Percentiles rank a stretch among this genome's conserved stretches.
These are phyloP conservation scores for Prinia subflava DNA, from an alignment of 2,113 vertebrate species.

Conservation along the genomic window DNA sequence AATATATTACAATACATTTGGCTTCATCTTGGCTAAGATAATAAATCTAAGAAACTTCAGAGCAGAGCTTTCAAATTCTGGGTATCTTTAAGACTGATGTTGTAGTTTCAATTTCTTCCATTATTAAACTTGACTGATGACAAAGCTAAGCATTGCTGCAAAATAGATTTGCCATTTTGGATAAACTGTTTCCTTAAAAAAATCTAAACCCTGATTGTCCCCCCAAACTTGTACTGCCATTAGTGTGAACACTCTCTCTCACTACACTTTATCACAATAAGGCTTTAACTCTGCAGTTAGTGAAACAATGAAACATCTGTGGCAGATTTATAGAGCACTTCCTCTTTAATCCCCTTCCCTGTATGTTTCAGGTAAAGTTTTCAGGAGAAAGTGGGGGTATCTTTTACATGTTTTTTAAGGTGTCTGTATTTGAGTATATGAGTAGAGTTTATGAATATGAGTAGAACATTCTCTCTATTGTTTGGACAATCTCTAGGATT, in stretches of 20 bases:
- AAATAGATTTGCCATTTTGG: background rate
- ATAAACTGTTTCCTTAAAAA: background rate
- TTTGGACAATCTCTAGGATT: background rate
- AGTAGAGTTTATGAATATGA: background rate
- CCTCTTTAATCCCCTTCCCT: background rate
- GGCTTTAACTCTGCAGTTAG: background rate
- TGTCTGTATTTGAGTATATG: background rate
- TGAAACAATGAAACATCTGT: background rate
- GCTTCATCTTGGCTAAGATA: background rate
- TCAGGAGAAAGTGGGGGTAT: background rate
- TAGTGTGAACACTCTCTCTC: background rate
- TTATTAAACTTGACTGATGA: background rate
- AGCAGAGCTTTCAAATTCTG: background rate
- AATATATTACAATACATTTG: background rate
- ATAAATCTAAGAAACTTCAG: slow-evolving; percentile 8
- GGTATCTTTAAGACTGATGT: background rate
- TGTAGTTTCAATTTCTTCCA: background rate
- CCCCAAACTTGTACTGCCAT: background rate
- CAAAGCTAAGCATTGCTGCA: background rate
- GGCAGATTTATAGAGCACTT: background rate
- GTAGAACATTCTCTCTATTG: background rate
- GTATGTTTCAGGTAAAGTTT: background rate
- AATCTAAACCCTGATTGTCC: background rate
- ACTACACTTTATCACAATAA: background rate
- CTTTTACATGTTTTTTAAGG: background rate